These are phyloP conservation scores for Galemys pyrenaicus DNA, from an alignment of 2,113 vertebrate species.

Conservation along the genomic window DNA sequence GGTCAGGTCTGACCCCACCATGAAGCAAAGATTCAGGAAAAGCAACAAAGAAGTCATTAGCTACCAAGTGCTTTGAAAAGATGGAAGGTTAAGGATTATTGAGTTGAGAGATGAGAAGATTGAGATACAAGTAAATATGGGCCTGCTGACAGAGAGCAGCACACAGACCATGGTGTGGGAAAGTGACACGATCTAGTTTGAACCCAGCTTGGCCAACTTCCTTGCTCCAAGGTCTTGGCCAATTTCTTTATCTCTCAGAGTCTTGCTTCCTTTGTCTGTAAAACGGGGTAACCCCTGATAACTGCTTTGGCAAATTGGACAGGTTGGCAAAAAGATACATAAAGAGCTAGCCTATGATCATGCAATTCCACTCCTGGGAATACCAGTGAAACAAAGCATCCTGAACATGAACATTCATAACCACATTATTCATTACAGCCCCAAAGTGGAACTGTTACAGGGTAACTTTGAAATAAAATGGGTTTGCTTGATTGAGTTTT, in stretches of 20 bases:
- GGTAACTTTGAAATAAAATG: no score
- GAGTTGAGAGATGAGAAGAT: background rate
- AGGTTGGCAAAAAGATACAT: background rate
- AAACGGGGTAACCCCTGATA: background rate
- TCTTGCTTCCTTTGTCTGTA: background rate
- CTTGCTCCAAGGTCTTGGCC: background rate
- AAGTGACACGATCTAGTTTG: background rate
- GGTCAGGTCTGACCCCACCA: background rate
- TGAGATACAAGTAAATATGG: background rate
- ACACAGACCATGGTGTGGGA: rapidly evolving
- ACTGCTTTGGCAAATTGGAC: background rate
- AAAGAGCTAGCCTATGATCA: background rate
- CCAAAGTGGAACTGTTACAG: background rate
- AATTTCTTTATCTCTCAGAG: background rate
- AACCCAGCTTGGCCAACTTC: background rate
- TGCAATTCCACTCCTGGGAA: background rate
- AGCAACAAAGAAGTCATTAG: background rate
- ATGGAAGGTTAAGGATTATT: background rate
- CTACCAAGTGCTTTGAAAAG: background rate
- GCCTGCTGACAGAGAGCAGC: background rate
- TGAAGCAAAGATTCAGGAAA: background rate
- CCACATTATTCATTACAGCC: background rate
- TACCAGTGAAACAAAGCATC: background rate
- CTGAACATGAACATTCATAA: background rate
- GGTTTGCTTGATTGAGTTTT: no score